Conservation (phyloP, 2,113 vertebrate genomes). For the Lagenorhynchus albirostris region DNA sequence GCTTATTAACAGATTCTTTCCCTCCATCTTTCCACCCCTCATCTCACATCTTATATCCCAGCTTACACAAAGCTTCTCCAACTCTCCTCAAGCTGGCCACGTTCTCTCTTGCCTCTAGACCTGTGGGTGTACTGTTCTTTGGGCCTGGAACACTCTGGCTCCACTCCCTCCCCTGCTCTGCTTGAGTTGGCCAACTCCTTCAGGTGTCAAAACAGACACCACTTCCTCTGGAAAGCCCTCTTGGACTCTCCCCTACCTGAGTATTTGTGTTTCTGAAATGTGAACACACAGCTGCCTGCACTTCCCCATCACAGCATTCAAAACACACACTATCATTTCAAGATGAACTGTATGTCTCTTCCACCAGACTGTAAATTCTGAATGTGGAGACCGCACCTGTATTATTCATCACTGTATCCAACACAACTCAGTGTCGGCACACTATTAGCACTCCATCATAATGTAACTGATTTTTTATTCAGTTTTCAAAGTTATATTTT, state of each 20-base stretch:
- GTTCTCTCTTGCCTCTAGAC: background rate
- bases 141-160: background rate
- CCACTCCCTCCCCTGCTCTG: background rate
- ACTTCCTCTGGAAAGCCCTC: background rate
- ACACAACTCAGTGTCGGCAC: background rate
- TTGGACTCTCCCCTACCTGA: background rate
- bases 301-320: background rate
- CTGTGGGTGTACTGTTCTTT: background rate
- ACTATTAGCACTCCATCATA: background rate
- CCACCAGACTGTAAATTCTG: background rate
- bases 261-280: background rate
- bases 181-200: background rate
- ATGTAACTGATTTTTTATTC: background rate
- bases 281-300: background rate
- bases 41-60: background rate
- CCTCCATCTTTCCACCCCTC: background rate
- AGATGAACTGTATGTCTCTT: background rate
- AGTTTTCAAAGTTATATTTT: constrained; percentile 6
- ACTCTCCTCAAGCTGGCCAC: background rate
- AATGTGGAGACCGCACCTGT: background rate
- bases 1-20: background rate
- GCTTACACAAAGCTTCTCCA: background rate
- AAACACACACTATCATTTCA: background rate
- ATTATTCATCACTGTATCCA: background rate
- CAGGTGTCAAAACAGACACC: background rate